Percentiles rank a stretch among this genome's conserved stretches.
Conservation (phyloP, 2,113 vertebrate species). For the Cyprinus carpio region DNA sequence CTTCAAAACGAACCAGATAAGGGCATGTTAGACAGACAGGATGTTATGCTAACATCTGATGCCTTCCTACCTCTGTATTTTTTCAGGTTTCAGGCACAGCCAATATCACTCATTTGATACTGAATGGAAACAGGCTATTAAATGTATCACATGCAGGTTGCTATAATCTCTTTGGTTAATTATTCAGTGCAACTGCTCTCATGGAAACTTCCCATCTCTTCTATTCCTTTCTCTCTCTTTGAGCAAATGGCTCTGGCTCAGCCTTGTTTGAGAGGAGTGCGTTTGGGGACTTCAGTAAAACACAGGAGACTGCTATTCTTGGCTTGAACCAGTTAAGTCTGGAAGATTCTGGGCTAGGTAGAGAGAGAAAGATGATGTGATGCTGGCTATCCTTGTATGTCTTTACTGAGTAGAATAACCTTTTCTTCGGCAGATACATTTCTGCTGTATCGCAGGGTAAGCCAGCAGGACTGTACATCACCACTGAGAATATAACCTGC, state of each 20-base stretch:
- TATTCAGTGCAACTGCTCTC: not conserved
- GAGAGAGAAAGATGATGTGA: not conserved
- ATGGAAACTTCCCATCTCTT: not conserved
- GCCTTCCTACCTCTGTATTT: slow-evolving; percentile 4
- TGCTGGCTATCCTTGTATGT: not conserved
- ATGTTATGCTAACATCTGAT: not conserved
- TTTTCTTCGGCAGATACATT: slow-evolving; percentile 11
- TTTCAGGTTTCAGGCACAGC: slow-evolving; percentile 7
- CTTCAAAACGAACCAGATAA: not conserved
- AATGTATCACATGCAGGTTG: too few relatives aligned
- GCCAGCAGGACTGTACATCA: slow-evolving; percentile 13
- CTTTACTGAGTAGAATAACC: slow-evolving; percentile 18
- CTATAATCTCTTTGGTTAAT: too few relatives aligned
- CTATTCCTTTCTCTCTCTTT: not conserved
- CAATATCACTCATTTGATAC: not conserved
- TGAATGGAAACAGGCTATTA: not conserved
- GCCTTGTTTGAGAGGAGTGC: slow-evolving; percentile 9
- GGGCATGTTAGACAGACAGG: not conserved
- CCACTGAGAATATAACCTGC: slow-evolving; percentile 23
- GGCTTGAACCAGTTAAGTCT: slow-evolving; percentile 51
- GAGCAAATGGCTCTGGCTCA: slow-evolving; percentile 12
- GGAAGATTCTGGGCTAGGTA: slow-evolving; percentile 16
- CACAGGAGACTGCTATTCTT: slow-evolving; percentile 64
- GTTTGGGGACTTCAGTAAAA: slow-evolving; percentile 43
- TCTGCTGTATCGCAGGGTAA: not conserved